Conservation (phyloP, 2,797 vertebrate species). For the Lagorchestes hirsutus region DNA sequence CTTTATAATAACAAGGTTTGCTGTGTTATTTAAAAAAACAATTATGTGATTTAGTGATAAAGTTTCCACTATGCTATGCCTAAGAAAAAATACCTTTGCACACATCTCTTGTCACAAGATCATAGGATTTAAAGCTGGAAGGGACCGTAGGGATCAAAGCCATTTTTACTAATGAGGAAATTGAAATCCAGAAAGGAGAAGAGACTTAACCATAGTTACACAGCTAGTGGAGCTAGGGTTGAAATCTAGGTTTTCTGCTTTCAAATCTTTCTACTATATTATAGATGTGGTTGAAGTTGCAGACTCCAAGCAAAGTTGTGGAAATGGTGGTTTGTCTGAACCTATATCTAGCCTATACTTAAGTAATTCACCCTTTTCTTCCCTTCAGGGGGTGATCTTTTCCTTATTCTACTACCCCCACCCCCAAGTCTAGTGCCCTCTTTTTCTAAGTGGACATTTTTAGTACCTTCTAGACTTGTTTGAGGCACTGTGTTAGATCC, state of each 20-base stretch:
- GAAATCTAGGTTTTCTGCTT: neutral
- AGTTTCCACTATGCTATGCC: neutral
- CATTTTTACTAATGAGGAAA: neutral
- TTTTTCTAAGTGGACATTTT: neutral
- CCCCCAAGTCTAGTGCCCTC: neutral
- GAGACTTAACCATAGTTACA: neutral
- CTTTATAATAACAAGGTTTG: slow-evolving; percentile 1
- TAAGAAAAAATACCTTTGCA: neutral
- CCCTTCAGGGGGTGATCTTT: neutral
- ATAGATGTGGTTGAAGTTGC: neutral
- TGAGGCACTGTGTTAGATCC: neutral
- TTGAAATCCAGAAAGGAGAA: neutral
- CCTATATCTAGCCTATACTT: neutral
- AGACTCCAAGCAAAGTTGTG: neutral
- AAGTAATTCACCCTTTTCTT: neutral
- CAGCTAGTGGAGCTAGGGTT: neutral
- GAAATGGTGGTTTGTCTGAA: slow-evolving; percentile 1
- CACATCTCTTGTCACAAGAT: neutral
- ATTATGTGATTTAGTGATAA: slow-evolving; percentile 1
- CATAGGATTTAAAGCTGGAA: neutral
- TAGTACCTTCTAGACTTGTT: neutral
- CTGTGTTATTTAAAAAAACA: neutral
- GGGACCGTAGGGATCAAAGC: neutral
- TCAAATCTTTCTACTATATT: neutral
- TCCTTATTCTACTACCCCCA: neutral